Conservation (phyloP, 2,113 vertebrate genomes). For the Rhabdomys dilectus region DNA sequence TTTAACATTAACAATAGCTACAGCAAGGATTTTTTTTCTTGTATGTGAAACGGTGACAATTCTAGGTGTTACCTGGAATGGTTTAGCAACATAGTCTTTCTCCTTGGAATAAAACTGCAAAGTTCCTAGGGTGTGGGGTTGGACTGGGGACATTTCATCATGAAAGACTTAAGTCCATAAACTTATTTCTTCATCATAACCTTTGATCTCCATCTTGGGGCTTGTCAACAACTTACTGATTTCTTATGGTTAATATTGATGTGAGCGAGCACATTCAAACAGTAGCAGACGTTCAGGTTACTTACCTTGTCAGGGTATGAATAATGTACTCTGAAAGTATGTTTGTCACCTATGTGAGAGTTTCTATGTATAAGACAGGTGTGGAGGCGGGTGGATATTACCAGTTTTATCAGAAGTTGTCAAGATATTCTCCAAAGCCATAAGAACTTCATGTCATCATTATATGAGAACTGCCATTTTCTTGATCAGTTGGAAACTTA, state of each 20-base stretch:
- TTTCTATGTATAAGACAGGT: neutral
- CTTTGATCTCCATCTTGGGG: slow-evolving; percentile 10
- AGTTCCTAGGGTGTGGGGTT: too few species aligned
- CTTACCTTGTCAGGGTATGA: neutral
- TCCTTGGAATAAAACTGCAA: neutral
- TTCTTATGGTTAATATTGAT: slow-evolving; percentile 10
- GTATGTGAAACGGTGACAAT: neutral
- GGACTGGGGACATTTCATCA: neutral
- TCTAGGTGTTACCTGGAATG: neutral
- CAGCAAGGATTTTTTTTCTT: neutral
- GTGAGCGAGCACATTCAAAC: neutral
- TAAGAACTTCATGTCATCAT: neutral
- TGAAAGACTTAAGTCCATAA: neutral
- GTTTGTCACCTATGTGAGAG: neutral
- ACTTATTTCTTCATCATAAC: neutral
- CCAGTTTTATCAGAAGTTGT: neutral
- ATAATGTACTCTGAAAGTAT: neutral
- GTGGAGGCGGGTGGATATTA: too few species aligned
- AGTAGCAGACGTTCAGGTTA: neutral
- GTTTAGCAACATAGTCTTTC: neutral
- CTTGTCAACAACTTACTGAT: neutral
- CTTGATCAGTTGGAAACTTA: neutral
- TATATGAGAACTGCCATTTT: neutral
- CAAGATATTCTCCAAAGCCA: neutral
- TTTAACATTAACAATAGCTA: neutral